phyloP scores from a whole-genome alignment of 2,888 invertebrate genomes.

The Tetanocera ferruginea region DNA sequence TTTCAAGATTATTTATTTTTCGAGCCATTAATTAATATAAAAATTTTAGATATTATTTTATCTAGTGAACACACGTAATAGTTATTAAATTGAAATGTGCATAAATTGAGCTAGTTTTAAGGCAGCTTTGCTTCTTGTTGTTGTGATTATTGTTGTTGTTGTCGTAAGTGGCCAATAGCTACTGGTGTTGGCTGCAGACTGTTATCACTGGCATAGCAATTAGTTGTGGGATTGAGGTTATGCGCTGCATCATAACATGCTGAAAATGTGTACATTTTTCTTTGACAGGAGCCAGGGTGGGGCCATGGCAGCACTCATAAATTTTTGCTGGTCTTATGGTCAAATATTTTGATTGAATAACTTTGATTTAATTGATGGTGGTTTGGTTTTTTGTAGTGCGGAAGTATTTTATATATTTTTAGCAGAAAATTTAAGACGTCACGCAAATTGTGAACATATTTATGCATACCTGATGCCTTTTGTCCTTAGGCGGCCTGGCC shows the following conservation, averaged over 20 bases:
- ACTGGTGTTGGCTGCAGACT: constrained; percentile 34
- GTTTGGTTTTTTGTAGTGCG: no score
- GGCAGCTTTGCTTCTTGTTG: background rate
- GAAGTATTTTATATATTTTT: no score
- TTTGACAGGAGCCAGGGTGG: background rate
- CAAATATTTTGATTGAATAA: no score
- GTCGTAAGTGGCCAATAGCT: background rate
- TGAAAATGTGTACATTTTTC: background rate
- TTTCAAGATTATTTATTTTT: background rate
- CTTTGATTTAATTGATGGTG: no score
- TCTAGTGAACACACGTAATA: background rate
- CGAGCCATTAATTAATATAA: background rate
- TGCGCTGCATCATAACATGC: background rate
- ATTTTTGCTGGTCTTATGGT: no score
- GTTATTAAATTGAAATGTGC: constrained; percentile 6
- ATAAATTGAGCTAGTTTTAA: constrained; percentile 30
- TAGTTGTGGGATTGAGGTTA: background rate
- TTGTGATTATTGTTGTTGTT: constrained; percentile 3
- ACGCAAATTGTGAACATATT: no score
- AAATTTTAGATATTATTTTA: background rate
- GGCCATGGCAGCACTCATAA: background rate
- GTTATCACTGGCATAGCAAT: constrained; percentile 10
- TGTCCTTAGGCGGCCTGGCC: no score
- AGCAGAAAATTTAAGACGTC: no score
- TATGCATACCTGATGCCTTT: no score